Evolutionary conservation across 2,888 invertebrate species (phyloP).

Genomic region (Dynastes tityus): DNA sequence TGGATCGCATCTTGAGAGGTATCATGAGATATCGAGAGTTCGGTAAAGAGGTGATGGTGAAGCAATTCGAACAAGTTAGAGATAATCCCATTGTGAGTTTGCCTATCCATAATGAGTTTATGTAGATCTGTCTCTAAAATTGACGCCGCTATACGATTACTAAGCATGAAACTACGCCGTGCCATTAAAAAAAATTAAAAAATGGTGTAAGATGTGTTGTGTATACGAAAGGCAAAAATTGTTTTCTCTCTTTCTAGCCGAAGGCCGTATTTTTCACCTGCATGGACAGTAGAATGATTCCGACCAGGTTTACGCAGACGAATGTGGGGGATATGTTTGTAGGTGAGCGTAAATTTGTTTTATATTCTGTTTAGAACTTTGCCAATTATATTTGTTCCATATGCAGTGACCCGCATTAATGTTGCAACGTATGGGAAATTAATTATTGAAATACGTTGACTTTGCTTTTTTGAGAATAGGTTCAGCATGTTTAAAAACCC

Average conservation of each 20-base stretch:
- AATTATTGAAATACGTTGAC: too few relatives aligned
- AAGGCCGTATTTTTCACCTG: slow-evolving; percentile 98
- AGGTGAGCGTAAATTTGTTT: slow-evolving; percentile 74
- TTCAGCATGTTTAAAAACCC: too few relatives aligned
- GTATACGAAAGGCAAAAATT: slow-evolving; percentile 33
- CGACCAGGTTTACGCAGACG: slow-evolving; percentile 95
- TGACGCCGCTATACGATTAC: not conserved
- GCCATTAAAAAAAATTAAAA: not conserved
- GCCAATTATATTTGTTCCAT: too few relatives aligned
- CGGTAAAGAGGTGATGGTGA: slow-evolving; percentile 89
- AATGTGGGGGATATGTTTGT: slow-evolving; percentile 99
- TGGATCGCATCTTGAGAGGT: slow-evolving; percentile 92
- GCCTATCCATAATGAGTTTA: too few relatives aligned
- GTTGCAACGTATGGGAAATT: too few relatives aligned
- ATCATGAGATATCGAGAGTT: slow-evolving; percentile 91
- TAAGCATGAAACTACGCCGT: not conserved
- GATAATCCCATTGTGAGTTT: slow-evolving; percentile 88
- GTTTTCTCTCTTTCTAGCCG: slow-evolving; percentile 78
- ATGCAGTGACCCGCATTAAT: too few relatives aligned
- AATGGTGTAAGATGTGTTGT: slow-evolving; percentile 39
- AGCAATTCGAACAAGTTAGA: slow-evolving; percentile 91
- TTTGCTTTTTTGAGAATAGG: too few relatives aligned
- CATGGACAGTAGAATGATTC: slow-evolving; percentile 98
- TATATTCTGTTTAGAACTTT: not conserved
- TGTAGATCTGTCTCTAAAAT: slow-evolving; percentile 14